Evolutionary conservation across 2,113 vertebrate species (phyloP).

Genomic region (Xiphorhynchus elegans): DNA sequence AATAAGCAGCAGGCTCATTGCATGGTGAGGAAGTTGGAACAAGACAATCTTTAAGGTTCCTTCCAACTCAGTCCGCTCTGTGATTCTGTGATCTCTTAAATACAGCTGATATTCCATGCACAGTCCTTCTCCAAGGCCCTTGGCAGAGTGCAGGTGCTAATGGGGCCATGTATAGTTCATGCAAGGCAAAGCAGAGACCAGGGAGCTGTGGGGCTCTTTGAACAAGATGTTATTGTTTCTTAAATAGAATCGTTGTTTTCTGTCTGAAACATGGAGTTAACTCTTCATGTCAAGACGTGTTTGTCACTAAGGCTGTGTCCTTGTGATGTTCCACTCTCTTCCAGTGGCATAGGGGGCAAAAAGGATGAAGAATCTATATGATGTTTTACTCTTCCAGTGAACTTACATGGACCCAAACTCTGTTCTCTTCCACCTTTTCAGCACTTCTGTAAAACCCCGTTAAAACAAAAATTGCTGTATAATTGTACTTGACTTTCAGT

Average conservation of each 20-base stretch:
- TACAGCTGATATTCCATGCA: not conserved
- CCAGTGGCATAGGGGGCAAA: fast-evolving
- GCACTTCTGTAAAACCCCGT: not conserved
- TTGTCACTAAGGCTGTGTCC: not conserved
- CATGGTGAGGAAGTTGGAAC: not conserved
- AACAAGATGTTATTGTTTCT: not conserved
- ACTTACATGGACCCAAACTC: not conserved
- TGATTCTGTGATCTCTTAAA: not conserved
- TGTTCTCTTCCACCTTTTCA: not conserved
- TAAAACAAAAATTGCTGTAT: not conserved
- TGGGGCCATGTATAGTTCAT: not conserved
- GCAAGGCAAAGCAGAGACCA: not conserved
- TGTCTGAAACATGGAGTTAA: not conserved
- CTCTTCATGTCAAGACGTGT: not conserved
- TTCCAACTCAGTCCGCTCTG: not conserved
- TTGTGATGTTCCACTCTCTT: not conserved
- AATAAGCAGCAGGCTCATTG: not conserved
- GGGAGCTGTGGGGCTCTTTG: not conserved
- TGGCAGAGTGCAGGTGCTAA: not conserved
- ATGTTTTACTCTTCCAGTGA: not conserved
- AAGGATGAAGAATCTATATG: not conserved
- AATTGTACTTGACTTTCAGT: fast-evolving
- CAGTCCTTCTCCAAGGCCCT: not conserved
- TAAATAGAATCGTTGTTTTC: not conserved
- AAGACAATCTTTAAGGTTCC: not conserved